Evolutionary conservation across 2,113 vertebrate species (phyloP).

Genomic region (Daboia siamensis): DNA sequence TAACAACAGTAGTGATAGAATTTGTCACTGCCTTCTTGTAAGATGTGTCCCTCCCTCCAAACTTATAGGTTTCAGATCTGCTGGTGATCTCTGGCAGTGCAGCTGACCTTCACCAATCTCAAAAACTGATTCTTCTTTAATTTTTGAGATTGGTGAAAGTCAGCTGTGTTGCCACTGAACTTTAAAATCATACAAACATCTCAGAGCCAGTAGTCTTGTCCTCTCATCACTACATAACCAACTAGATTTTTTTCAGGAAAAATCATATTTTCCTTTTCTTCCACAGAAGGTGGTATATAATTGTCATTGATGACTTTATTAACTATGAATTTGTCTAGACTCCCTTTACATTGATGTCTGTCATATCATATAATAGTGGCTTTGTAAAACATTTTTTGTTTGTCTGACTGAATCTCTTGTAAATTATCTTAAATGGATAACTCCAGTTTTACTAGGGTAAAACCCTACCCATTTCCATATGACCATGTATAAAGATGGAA

Average conservation of each 20-base stretch:
- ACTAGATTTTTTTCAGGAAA: background rate
- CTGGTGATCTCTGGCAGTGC: background rate
- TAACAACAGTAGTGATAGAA: background rate
- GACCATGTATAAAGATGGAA: background rate
- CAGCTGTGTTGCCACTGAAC: background rate
- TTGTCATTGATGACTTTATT: background rate
- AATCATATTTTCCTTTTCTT: background rate
- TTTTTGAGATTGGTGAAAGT: background rate
- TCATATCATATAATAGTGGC: background rate
- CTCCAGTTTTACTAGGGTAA: background rate
- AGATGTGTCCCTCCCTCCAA: background rate
- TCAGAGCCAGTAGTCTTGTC: background rate
- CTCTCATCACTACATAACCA: background rate
- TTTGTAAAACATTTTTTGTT: background rate
- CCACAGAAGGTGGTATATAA: background rate
- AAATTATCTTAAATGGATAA: background rate
- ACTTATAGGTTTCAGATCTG: background rate
- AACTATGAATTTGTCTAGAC: background rate
- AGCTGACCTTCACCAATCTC: background rate
- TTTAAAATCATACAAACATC: background rate
- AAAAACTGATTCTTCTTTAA: background rate
- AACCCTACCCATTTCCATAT: background rate
- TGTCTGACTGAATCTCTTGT: background rate
- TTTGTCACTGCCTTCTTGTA: background rate
- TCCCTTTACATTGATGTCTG: background rate